phyloP scores from a whole-genome alignment of 37 sponge, comb jelly and placozoan species.

The Amphimedon queenslandica region DNA sequence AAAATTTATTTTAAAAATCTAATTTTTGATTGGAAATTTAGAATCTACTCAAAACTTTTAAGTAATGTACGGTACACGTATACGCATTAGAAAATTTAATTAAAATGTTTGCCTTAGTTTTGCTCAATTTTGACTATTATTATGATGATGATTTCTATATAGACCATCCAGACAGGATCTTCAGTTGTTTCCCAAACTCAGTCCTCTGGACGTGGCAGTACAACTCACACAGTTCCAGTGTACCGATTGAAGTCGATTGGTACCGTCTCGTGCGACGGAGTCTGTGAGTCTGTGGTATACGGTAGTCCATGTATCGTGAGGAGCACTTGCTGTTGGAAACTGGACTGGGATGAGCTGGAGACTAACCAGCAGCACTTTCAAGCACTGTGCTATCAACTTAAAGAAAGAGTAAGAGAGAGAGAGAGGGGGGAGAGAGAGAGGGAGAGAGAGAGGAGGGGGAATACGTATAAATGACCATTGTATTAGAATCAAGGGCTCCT shows the following conservation, averaged over 20 bases:
- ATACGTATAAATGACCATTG: constrained; percentile 13
- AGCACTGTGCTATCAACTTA: constrained; percentile 67
- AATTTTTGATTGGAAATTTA: no score
- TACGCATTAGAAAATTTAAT: no score
- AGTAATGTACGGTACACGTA: no score
- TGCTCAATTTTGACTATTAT: no score
- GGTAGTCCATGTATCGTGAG: constrained; percentile 57
- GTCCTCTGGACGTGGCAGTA: not conserved
- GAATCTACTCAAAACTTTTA: no score
- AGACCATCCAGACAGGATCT: no score
- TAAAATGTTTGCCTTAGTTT: no score
- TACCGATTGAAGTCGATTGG: not conserved
- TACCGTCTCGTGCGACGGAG: constrained; percentile 15
- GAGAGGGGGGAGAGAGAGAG: no score
- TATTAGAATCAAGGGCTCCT: not conserved
- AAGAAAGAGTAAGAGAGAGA: constrained; percentile 52
- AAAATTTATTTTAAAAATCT: no score
- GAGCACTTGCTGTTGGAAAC: constrained; percentile 88
- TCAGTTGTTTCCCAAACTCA: no score
- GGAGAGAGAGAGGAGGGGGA: no score
- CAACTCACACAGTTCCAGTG: not conserved
- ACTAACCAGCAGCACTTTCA: constrained; percentile 73
- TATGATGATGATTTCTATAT: no score
- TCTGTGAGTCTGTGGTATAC: constrained; percentile 72
- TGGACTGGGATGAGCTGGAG: constrained; percentile 98